Conservation (phyloP, 2,888 invertebrate genomes). For the Hedya salicella region DNA sequence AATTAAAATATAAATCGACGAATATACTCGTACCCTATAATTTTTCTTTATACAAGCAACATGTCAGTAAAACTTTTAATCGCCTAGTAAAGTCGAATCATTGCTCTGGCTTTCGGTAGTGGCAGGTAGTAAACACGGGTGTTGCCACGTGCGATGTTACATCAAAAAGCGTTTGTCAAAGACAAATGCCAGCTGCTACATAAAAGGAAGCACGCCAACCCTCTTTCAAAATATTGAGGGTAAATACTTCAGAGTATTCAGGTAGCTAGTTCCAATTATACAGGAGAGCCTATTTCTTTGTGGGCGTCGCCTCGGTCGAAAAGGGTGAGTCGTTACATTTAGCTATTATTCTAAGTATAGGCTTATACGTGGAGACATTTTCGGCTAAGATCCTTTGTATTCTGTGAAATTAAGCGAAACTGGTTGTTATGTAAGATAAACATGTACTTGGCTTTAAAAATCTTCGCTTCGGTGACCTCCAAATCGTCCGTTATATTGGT, state of each 20-base stretch:
- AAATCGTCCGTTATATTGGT: too few species aligned
- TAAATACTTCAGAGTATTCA: slow-evolving; percentile 47
- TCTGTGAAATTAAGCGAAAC: too few species aligned
- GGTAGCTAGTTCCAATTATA: slow-evolving; percentile 71
- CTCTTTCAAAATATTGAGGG: slow-evolving; percentile 66
- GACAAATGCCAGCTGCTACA: slow-evolving; percentile 67
- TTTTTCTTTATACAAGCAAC: neutral
- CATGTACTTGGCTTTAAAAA: too few species aligned
- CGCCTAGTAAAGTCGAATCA: slow-evolving; percentile 10
- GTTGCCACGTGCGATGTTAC: slow-evolving; percentile 71
- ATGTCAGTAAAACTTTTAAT: slow-evolving; percentile 27
- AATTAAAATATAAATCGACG: neutral
- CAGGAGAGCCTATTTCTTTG: slow-evolving; percentile 56
- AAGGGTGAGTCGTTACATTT: slow-evolving; percentile 26
- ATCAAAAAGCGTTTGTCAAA: slow-evolving; percentile 81
- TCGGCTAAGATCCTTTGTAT: neutral
- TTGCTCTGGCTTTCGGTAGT: slow-evolving; percentile 13
- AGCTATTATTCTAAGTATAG: slow-evolving; percentile 7
- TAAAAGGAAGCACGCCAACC: slow-evolving; percentile 63
- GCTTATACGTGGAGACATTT: slow-evolving; percentile 2
- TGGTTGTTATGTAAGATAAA: too few species aligned
- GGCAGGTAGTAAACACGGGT: slow-evolving; percentile 65
- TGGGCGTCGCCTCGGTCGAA: slow-evolving; percentile 31
- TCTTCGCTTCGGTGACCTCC: too few species aligned
- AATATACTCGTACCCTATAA: neutral